Evolutionary conservation across 2,113 vertebrate species (phyloP).

Genomic region (Solea senegalensis): DNA sequence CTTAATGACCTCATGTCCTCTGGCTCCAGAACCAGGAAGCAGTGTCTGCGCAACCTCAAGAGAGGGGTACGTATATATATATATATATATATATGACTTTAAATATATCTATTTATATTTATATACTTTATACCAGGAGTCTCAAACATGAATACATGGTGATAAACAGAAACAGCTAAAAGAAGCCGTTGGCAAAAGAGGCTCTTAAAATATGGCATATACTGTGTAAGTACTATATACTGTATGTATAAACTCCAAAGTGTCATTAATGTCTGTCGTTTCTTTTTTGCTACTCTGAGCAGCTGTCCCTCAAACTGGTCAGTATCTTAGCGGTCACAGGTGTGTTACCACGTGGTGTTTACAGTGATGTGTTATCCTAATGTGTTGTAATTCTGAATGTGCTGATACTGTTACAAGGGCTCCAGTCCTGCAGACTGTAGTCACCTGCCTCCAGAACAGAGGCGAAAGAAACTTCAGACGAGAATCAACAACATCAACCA

Average conservation of each 20-base stretch:
- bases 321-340: conserved; percentile 71
- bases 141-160: not conserved
- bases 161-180: not conserved
- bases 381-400: not conserved
- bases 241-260: not conserved
- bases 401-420: conserved; percentile 70
- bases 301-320: conserved; percentile 99
- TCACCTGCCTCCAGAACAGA: conserved; percentile 93
- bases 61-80: conserved; percentile 85
- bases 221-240: not conserved
- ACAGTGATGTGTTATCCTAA: not conserved
- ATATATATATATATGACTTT: not conserved
- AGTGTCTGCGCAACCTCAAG: conserved; percentile 97
- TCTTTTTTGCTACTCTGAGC: conserved; percentile 55
- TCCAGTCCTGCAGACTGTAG: conserved; percentile 93
- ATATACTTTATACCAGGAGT: too few relatives aligned
- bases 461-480: conserved; percentile 92
- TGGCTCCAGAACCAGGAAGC: conserved; percentile 96
- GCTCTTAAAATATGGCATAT: too few relatives aligned
- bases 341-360: not conserved
- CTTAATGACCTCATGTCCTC: conserved; percentile 97
- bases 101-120: not conserved
- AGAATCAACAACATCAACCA: conserved; percentile 90
- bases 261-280: conserved; percentile 11
- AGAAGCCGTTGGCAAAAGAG: too few relatives aligned